These are phyloP conservation scores for Daubentonia madagascariensis DNA, from an alignment of 2,113 vertebrate species.

Conservation along the genomic window DNA sequence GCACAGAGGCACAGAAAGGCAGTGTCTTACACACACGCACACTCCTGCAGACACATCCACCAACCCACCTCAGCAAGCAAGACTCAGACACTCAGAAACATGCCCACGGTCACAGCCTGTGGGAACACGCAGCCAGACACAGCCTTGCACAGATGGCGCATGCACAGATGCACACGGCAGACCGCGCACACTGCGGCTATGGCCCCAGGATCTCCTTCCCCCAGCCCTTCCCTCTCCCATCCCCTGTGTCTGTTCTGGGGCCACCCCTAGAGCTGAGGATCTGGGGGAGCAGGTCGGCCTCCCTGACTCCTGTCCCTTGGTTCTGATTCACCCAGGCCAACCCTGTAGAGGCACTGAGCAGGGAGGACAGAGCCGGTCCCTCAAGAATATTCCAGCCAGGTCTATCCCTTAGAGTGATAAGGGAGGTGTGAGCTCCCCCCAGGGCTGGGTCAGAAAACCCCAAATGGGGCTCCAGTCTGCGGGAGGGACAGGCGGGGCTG, in stretches of 20 bases:
- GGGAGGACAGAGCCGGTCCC: background rate
- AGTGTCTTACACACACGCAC: no score
- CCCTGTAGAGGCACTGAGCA: background rate
- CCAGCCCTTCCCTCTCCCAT: background rate
- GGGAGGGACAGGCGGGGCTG: background rate
- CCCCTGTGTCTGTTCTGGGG: background rate
- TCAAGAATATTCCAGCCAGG: background rate
- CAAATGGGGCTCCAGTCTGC: background rate
- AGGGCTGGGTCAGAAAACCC: background rate
- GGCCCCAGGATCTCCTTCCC: background rate
- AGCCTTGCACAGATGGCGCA: background rate
- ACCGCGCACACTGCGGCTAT: fast-evolving
- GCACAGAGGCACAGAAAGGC: background rate
- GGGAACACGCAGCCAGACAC: background rate
- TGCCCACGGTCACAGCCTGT: fast-evolving
- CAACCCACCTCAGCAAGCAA: background rate
- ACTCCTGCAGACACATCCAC: no score
- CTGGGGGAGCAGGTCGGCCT: background rate
- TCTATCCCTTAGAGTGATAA: background rate
- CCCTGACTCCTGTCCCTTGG: background rate
- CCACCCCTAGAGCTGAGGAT: background rate
- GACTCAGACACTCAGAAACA: background rate
- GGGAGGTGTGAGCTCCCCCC: background rate
- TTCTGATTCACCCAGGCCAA: background rate
- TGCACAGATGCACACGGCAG: background rate